These are phyloP conservation scores for Volucella zonaria DNA, from an alignment of 2,888 invertebrate species.

Conservation along the genomic window DNA sequence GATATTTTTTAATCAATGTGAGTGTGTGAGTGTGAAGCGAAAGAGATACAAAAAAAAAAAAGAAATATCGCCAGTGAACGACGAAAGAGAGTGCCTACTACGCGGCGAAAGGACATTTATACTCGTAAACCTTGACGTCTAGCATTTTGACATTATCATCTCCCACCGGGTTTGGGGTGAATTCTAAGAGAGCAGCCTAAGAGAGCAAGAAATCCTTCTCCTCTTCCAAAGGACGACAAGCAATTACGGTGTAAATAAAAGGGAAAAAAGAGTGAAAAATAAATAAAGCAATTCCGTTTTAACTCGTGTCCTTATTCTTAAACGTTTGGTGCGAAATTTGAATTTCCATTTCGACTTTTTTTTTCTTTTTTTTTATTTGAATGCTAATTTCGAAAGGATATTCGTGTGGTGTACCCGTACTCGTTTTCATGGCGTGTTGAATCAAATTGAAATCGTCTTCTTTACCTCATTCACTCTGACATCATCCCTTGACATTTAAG, in stretches of 20 bases:
- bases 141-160: constrained; percentile 42
- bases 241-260: constrained; percentile 46
- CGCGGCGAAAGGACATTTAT: constrained; percentile 13
- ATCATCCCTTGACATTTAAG: constrained; percentile 48
- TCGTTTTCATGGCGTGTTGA: neutral
- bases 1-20: constrained; percentile 66
- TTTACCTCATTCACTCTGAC: constrained; percentile 24
- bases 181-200: constrained; percentile 14
- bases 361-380: neutral
- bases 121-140: constrained; percentile 34
- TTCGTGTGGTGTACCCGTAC: constrained; percentile 9
- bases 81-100: constrained; percentile 3
- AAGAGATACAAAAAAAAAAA: constrained; percentile 11
- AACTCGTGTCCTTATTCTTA: neutral
- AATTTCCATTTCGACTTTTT: neutral
- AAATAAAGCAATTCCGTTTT: constrained; percentile 32
- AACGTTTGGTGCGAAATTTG: neutral
- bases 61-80: constrained; percentile 17
- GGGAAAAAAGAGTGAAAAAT: constrained; percentile 43
- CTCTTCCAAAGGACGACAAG: constrained; percentile 42
- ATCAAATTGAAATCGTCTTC: neutral
- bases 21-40: constrained; percentile 40
- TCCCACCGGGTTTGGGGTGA: neutral
- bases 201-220: constrained; percentile 13
- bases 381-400: constrained; percentile 13